Evolutionary conservation across 1,140 invertebrate genomes (phyloP).

Genomic region (Limonius californicus): DNA sequence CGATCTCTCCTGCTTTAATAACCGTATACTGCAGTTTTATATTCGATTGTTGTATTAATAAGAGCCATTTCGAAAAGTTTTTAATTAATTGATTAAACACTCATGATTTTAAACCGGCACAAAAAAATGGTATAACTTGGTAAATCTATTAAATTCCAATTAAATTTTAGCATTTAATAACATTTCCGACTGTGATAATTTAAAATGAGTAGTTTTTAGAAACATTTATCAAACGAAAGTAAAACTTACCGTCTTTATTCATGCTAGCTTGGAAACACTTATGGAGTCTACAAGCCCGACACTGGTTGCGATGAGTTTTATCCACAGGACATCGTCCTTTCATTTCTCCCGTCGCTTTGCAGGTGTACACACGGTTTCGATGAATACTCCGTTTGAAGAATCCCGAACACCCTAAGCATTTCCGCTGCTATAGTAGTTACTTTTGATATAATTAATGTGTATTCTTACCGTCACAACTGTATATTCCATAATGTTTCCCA

Average conservation of each 20-base stretch:
- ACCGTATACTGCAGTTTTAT: too few species aligned
- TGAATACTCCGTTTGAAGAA: slow-evolving; percentile 98
- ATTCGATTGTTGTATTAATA: too few species aligned
- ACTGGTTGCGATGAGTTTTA: slow-evolving; percentile 96
- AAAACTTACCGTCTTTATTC: slow-evolving; percentile 95
- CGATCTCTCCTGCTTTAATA: too few species aligned
- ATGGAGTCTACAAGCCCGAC: slow-evolving; percentile 89
- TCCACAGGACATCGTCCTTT: slow-evolving; percentile 94
- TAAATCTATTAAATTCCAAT: too few species aligned
- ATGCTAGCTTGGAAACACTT: slow-evolving; percentile 97
- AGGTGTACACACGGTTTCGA: slow-evolving; percentile 91
- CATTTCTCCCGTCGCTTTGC: slow-evolving; percentile 89
- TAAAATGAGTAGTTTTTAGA: too few species aligned
- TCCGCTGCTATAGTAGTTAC: not conserved
- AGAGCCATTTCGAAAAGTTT: too few species aligned
- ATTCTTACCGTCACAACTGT: slow-evolving; percentile 90
- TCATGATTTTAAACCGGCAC: too few species aligned
- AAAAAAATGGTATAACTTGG: too few species aligned
- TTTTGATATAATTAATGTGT: not conserved
- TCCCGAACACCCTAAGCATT: slow-evolving; percentile 81
- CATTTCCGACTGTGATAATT: too few species aligned
- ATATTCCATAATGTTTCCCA: slow-evolving; percentile 96
- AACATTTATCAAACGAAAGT: not conserved
- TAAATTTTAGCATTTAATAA: too few species aligned
- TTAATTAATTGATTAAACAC: too few species aligned